A percentile compares a stretch with the other conserved stretches of the same genome.
phyloP scores from a whole-genome alignment of 2,888 invertebrate genomes.

The Gisinianus flammeolus region DNA sequence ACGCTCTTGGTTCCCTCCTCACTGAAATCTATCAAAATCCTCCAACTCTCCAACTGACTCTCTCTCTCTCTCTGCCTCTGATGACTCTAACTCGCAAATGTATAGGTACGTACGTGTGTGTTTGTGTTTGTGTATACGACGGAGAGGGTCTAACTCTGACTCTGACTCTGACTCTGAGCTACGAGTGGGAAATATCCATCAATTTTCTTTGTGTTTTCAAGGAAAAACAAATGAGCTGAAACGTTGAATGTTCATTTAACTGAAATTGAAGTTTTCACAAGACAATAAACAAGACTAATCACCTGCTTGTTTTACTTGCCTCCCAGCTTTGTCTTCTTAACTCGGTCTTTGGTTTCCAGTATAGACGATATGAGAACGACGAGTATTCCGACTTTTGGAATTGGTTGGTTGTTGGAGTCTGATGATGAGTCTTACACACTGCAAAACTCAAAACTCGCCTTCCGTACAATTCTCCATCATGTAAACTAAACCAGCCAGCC shows the following conservation, averaged over 20 bases:
- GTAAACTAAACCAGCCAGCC: no score
- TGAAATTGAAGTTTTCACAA: slow-evolving; percentile 22
- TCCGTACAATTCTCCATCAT: no score
- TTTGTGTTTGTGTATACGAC: not conserved
- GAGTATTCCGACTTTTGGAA: not conserved
- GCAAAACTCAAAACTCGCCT: no score
- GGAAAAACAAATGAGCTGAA: slow-evolving; percentile 13
- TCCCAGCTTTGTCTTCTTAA: not conserved
- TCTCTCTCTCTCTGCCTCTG: not conserved
- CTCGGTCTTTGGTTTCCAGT: not conserved
- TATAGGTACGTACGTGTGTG: no score
- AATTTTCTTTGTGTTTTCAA: not conserved
- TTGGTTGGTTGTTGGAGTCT: not conserved
- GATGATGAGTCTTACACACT: no score
- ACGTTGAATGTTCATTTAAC: not conserved
- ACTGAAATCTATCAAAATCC: not conserved
- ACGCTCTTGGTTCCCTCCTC: not conserved
- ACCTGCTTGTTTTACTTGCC: slow-evolving; percentile 6
- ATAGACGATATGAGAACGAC: no score
- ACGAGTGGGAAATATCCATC: not conserved
- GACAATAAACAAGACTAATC: slow-evolving; percentile 18
- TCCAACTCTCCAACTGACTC: not conserved
- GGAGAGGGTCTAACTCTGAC: not conserved
- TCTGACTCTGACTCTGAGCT: not conserved
- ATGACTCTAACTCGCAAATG: not conserved